phyloP scores from a whole-genome alignment of 2,797 vertebrate species.

The Crypturellus tataupa region DNA sequence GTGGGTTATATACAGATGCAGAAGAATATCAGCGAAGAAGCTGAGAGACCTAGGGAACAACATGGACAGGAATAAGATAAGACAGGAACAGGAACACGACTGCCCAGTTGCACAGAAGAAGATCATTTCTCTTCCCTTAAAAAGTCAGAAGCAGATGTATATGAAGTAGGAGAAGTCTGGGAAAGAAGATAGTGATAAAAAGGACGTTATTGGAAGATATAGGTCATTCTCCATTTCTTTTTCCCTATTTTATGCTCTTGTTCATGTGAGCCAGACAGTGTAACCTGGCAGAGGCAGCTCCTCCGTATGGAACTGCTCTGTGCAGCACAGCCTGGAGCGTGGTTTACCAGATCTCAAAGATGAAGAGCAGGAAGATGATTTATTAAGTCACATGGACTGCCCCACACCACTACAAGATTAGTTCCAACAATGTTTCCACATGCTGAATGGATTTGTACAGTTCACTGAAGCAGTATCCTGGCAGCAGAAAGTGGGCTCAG shows the following conservation, averaged over 20 bases:
- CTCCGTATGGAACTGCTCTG: neutral
- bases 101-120: neutral
- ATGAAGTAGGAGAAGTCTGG: rapidly evolving
- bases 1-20: neutral
- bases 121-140: neutral
- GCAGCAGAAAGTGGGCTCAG: conserved; percentile 36
- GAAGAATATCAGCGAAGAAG: neutral
- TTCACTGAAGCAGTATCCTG: conserved; percentile 58
- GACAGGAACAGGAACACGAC: too few species aligned
- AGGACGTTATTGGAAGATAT: neutral
- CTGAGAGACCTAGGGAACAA: neutral
- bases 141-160: neutral
- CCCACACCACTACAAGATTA: neutral
- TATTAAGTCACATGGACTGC: neutral
- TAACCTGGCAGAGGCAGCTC: rapidly evolving
- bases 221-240: neutral
- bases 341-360: neutral
- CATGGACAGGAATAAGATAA: too few species aligned
- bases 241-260: neutral
- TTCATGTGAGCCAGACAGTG: neutral
- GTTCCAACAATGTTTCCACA: neutral
- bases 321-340: rapidly evolving
- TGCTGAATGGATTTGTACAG: conserved; percentile 51
- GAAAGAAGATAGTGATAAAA: rapidly evolving
- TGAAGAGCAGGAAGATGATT: neutral